Base-by-base conservation (phyloP, 2,888 invertebrate genomes). In the Coelinius sp. region DNA sequence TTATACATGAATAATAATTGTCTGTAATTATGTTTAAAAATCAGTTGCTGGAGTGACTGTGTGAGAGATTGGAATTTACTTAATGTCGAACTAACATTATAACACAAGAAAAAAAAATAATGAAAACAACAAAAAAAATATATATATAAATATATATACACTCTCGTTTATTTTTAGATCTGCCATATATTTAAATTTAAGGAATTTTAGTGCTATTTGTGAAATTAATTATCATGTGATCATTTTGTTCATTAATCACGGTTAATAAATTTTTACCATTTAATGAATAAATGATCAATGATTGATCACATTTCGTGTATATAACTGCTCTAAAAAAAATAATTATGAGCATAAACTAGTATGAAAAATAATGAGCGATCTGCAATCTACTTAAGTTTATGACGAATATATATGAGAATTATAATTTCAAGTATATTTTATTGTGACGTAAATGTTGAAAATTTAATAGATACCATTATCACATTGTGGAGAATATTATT, bases 301-400 rank as follows among this genome's bases (percentile, higher is more conserved):
- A 75, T 79, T 76, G 74, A 75, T 78, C 79, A 78, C 82, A 75
- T 77, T 77, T 77, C 80, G 78, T 75, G 82, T 82, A 81, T 76
- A 78, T 72, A 70, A 75, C 73, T 80, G 79, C 75, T 80, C 78
- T 17, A 8, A 14, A 79, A 74, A 75, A 79, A 78, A 77, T 77
- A 76, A 74, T 76, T 71, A 65, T 59, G 73, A 75, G 73, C 75
- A 75, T 72, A 22, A 8, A 38, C 17, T 62, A 17, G 27, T 24
- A 27, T 35, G 20, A 20, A 59, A 8, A 17, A 35, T 65, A 17
- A 76, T 81, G 78, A 81, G 81, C 84, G 83, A 85, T 85, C 84
- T 84, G 82, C 84, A 85, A 84, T 83, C 82, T 86, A 84, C 86
- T 86, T 85, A 85, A 84, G 82, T 82, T 81, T 73, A 76, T 73